Evolutionary conservation across 1,140 invertebrate genomes (phyloP).

Genomic region (Macrocentrus cingulum): DNA sequence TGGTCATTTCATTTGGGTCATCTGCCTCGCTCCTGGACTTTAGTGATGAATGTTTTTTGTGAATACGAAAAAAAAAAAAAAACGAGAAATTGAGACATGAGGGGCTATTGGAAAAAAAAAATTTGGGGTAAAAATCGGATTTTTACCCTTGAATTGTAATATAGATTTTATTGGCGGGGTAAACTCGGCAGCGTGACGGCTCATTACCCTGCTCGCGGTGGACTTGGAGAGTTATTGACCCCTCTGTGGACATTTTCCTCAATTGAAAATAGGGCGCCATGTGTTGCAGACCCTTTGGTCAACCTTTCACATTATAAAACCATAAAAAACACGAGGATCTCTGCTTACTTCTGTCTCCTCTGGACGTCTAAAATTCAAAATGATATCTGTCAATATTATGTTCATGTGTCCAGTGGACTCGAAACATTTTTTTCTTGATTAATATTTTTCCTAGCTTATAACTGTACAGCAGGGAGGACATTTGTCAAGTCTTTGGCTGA

Average conservation of each 20-base stretch:
- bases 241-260: conserved; percentile 26
- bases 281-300: conserved; percentile 44
- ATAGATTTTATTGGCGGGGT: conserved; percentile 47
- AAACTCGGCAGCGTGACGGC: conserved; percentile 40
- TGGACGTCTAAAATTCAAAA: no score
- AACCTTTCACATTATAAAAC: conserved; percentile 53
- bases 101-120: conserved; percentile 22
- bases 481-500: not conserved
- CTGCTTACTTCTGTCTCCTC: conserved; percentile 10
- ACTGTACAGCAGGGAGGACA: no score
- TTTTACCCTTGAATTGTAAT: conserved; percentile 33
- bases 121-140: conserved; percentile 17
- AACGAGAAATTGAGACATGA: conserved; percentile 12
- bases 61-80: conserved; percentile 16
- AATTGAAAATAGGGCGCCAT: conserved; percentile 34
- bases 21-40: no score
- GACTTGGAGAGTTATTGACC: conserved; percentile 32
- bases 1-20: no score
- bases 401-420: conserved; percentile 12
- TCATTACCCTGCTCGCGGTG: conserved; percentile 49
- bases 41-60: conserved; percentile 20
- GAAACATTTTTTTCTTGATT: no score
- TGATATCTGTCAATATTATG: conserved; percentile 15
- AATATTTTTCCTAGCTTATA: no score
- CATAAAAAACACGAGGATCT: conserved; percentile 44